phyloP scores from a whole-genome alignment of 2,797 vertebrate species.

The Acanthiza pusilla region DNA sequence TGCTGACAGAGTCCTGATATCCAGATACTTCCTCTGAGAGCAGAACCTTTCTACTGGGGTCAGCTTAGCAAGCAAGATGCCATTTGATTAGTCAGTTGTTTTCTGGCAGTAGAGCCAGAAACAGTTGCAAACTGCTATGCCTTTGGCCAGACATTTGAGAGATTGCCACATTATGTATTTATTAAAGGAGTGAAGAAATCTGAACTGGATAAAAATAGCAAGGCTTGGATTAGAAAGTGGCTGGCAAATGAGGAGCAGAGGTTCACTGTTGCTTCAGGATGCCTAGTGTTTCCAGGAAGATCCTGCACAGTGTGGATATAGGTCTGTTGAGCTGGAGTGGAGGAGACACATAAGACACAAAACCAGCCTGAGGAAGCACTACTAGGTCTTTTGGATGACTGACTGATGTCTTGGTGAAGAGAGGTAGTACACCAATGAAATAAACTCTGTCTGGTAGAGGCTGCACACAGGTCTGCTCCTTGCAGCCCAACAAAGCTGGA shows the following conservation, averaged over 20 bases:
- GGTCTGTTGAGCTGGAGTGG: background rate
- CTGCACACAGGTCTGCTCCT: background rate
- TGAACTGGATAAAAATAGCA: constrained; percentile 39
- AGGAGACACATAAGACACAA: background rate
- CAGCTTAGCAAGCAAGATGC: background rate
- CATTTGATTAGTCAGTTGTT: background rate
- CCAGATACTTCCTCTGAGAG: background rate
- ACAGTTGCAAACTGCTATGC: background rate
- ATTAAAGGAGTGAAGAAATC: constrained; percentile 48
- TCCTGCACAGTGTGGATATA: background rate
- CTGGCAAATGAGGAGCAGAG: constrained; percentile 9
- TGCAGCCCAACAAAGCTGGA: background rate
- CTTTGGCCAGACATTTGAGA: constrained; percentile 4
- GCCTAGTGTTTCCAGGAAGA: background rate
- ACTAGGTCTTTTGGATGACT: background rate
- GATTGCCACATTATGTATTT: constrained; percentile 31
- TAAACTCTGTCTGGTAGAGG: background rate
- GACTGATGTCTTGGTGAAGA: background rate
- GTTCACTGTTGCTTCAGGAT: constrained; percentile 6
- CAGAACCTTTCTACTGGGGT: background rate
- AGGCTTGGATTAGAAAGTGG: constrained; percentile 22
- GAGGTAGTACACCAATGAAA: background rate
- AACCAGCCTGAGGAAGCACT: background rate
- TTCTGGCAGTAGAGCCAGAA: background rate
- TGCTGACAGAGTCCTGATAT: background rate